These are phyloP conservation scores for Hyposoter didymator DNA, from an alignment of 2,888 invertebrate species.

Conservation along the genomic window DNA sequence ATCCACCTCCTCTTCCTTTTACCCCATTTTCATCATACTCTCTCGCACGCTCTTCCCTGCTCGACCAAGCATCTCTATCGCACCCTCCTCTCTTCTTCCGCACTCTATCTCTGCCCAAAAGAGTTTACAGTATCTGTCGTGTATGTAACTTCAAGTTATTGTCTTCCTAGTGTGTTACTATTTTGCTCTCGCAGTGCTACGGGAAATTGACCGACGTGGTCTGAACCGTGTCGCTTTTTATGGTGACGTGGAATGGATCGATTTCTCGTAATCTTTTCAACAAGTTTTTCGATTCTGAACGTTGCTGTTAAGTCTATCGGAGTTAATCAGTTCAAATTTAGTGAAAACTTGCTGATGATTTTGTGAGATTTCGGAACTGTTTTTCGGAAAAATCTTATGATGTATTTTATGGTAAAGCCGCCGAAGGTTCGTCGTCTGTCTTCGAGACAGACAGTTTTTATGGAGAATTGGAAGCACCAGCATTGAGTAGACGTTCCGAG, in stretches of 20 bases:
- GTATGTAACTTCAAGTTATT: conserved; percentile 41
- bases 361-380: too few species aligned
- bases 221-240: neutral
- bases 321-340: too few species aligned
- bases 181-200: conserved; percentile 5
- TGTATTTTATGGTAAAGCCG: too few species aligned
- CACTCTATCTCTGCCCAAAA: conserved; percentile 1
- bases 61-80: conserved; percentile 16
- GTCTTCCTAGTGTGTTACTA: conserved; percentile 45
- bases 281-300: neutral
- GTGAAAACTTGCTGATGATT: too few species aligned
- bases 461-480: neutral
- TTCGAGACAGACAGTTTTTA: too few species aligned
- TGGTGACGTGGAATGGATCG: conserved; percentile 10
- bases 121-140: neutral
- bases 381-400: too few species aligned
- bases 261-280: neutral
- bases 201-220: conserved; percentile 25
- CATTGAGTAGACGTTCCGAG: neutral
- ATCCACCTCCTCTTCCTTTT: conserved; percentile 11
- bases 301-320: neutral
- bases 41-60: conserved; percentile 28
- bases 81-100: neutral
- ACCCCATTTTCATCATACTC: conserved; percentile 39
- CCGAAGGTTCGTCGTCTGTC: too few species aligned